Conservation (phyloP, 2,888 invertebrate species). For the Acleris sparsana region DNA sequence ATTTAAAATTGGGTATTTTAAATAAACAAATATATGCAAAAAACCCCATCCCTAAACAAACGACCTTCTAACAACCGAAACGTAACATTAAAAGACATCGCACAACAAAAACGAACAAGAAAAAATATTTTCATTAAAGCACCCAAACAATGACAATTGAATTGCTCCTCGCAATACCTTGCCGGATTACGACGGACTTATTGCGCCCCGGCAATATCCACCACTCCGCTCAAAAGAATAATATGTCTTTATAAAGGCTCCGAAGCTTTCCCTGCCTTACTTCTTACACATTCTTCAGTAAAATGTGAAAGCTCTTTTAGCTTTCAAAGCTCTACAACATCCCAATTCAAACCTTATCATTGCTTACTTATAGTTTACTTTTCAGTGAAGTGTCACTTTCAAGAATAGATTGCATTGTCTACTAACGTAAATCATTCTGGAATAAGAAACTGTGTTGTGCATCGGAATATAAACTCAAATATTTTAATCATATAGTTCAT, state of each 20-base stretch:
- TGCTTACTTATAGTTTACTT: constrained; percentile 40
- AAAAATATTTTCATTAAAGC: constrained; percentile 79
- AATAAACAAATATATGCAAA: constrained; percentile 19
- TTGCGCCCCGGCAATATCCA: constrained; percentile 71
- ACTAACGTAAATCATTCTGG: constrained; percentile 70
- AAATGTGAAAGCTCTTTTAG: constrained; percentile 75
- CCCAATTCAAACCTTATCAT: constrained; percentile 47
- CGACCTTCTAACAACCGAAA: neutral
- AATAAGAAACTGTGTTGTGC: constrained; percentile 57
- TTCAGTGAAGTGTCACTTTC: constrained; percentile 41
- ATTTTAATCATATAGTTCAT: constrained; percentile 42
- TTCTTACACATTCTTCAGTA: constrained; percentile 79
- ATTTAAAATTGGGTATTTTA: no score
- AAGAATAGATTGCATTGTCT: constrained; percentile 81
- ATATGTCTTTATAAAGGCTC: constrained; percentile 82
- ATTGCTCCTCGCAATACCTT: constrained; percentile 68
- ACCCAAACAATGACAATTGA: constrained; percentile 76
- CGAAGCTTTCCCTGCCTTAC: constrained; percentile 77
- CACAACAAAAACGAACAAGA: constrained; percentile 54
- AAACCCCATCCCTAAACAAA: constrained; percentile 7
- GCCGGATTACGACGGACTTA: constrained; percentile 75
- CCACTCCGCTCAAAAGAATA: constrained; percentile 77
- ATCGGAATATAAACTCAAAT: constrained; percentile 50
- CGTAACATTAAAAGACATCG: constrained; percentile 36
- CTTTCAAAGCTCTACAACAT: constrained; percentile 44